A percentile compares a stretch with the other conserved stretches of the same genome.
Evolutionary conservation across 2,888 invertebrate species (phyloP).

Genomic region (Leuctra nigra): DNA sequence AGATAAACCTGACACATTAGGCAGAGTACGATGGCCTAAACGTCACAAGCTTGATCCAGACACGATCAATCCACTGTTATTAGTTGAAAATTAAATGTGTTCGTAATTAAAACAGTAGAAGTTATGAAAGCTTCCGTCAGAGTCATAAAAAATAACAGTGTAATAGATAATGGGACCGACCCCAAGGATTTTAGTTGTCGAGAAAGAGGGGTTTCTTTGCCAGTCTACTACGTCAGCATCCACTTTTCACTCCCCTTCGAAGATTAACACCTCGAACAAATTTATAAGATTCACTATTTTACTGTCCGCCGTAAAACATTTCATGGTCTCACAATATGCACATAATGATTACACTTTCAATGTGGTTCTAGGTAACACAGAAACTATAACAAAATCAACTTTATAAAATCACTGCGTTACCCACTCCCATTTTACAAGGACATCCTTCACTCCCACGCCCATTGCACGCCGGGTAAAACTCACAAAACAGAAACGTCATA

Average conservation of each 20-base stretch:
- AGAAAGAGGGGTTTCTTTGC: constrained; percentile 3
- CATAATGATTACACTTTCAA: not conserved
- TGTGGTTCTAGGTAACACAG: not conserved
- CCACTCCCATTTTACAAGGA: constrained; percentile 27
- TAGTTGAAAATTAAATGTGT: not conserved
- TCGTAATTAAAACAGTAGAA: not conserved
- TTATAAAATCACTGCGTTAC: constrained; percentile 22
- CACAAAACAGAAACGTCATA: constrained; percentile 18
- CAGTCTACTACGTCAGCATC: constrained; percentile 23
- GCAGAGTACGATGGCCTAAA: not conserved
- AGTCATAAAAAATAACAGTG: not conserved
- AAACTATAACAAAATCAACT: constrained; percentile 20
- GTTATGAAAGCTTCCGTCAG: too few species aligned
- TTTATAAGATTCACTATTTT: not conserved
- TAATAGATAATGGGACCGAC: not conserved
- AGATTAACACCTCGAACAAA: constrained; percentile 1
- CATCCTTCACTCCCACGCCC: constrained; percentile 28
- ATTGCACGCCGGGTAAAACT: constrained; percentile 25
- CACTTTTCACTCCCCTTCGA: constrained; percentile 17
- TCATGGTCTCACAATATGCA: not conserved
- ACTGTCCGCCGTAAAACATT: not conserved
- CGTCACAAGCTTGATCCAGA: not conserved
- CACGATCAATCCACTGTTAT: not conserved
- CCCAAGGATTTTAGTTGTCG: not conserved
- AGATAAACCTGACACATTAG: not conserved